phyloP scores from a whole-genome alignment of 1,140 invertebrate species.

The Lepeophtheirus salmonis region DNA sequence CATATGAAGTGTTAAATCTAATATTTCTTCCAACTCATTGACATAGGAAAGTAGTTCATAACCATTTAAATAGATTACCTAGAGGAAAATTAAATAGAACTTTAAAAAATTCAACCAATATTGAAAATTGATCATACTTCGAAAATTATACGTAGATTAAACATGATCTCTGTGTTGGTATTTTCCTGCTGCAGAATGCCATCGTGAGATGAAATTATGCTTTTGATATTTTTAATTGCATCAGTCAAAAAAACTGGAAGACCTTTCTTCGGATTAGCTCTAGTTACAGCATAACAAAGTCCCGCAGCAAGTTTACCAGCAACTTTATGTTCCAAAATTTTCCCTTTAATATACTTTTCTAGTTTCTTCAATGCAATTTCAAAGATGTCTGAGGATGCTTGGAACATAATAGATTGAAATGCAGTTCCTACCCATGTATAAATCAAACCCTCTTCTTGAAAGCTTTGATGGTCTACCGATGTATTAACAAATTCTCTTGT shows the following conservation, averaged over 20 bases:
- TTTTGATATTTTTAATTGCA: constrained; percentile 41
- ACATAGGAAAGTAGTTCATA: constrained; percentile 41
- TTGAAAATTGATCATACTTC: constrained; percentile 38
- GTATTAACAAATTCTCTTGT: constrained; percentile 31
- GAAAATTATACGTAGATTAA: constrained; percentile 52
- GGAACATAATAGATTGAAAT: constrained; percentile 41
- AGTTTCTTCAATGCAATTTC: constrained; percentile 49
- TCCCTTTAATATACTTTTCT: constrained; percentile 44
- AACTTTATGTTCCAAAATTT: constrained; percentile 57
- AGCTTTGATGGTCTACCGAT: not conserved
- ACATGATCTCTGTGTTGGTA: constrained; percentile 54
- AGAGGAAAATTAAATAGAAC: not conserved
- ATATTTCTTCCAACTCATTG: constrained; percentile 35
- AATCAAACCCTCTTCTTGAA: constrained; percentile 24
- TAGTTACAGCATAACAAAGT: constrained; percentile 46
- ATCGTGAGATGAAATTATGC: constrained; percentile 26
- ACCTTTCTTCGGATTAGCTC: constrained; percentile 40
- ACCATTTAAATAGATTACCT: constrained; percentile 27
- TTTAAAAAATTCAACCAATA: not conserved
- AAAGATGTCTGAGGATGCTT: constrained; percentile 41
- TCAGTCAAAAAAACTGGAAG: constrained; percentile 49
- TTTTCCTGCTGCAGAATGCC: constrained; percentile 47
- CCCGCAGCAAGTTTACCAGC: constrained; percentile 53
- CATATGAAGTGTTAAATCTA: constrained; percentile 41
- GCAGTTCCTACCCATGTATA: constrained; percentile 28